Conservation (phyloP, 30 jellyfish, hydroid and myxozoan genomes). For the Cassiopea xamachana region DNA sequence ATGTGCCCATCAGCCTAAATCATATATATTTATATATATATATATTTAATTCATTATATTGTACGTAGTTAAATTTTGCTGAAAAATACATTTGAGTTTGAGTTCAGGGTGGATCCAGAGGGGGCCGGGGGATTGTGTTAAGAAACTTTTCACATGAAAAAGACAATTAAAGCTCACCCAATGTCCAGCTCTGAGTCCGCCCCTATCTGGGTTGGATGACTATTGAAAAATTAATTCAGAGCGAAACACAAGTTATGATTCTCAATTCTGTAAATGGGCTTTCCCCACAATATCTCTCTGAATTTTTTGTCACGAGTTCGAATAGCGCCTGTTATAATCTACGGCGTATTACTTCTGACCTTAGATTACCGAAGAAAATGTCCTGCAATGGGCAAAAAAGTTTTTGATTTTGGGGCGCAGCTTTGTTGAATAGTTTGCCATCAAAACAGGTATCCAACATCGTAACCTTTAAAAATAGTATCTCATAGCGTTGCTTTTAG, state of each 20-base stretch:
- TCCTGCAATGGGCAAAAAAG: constrained; percentile 13
- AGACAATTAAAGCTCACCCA: no score
- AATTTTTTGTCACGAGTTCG: constrained; percentile 9
- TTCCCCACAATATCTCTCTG: constrained; percentile 17
- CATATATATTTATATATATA: no score
- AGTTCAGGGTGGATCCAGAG: no score
- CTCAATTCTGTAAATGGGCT: constrained; percentile 22
- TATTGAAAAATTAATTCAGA: constrained; percentile 28
- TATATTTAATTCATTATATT: no score
- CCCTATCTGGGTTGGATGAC: constrained; percentile 11
- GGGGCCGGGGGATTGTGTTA: no score
- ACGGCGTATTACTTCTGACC: constrained; percentile 38
- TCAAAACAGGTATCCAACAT: constrained; percentile 30
- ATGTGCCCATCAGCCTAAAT: no score
- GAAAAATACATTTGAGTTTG: no score
- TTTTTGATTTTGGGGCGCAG: constrained; percentile 12
- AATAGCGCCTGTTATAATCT: constrained; percentile 23
- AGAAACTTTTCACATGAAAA: no score
- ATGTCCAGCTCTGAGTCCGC: no score
- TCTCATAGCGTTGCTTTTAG: no score
- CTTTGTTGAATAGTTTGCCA: constrained; percentile 23
- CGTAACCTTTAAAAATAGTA: constrained; percentile 33
- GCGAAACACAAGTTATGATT: constrained; percentile 27
- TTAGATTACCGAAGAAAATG: constrained; percentile 26
- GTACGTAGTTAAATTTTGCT: no score